phyloP scores from a whole-genome alignment of 2,888 invertebrate genomes.

The Malthinus seriepunctatus region DNA sequence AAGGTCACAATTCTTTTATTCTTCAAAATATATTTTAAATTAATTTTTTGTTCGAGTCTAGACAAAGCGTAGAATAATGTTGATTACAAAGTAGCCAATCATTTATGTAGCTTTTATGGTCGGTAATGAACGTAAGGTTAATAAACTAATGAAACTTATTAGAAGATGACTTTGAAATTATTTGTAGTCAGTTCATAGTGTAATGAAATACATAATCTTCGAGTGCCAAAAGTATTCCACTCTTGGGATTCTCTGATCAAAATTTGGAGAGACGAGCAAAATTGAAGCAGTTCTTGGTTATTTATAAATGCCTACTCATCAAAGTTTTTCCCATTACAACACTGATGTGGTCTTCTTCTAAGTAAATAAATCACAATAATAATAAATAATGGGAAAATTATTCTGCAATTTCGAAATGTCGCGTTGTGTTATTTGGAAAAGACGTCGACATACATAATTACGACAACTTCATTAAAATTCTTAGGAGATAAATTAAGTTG shows the following conservation, averaged over 20 bases:
- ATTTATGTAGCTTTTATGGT: slow-evolving; percentile 10
- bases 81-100: slow-evolving; percentile 8
- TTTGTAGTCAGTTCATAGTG: neutral
- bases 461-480: slow-evolving; percentile 1
- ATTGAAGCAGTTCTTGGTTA: too few relatives aligned
- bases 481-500: neutral
- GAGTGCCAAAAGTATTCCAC: too few relatives aligned
- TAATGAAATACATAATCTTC: too few relatives aligned
- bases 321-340: too few relatives aligned
- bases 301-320: too few relatives aligned
- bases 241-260: too few relatives aligned
- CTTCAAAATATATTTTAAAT: neutral
- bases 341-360: neutral
- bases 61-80: neutral
- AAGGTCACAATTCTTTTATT: neutral
- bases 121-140: slow-evolving; percentile 16
- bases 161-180: slow-evolving; percentile 15
- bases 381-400: too few relatives aligned
- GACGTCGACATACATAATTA: too few relatives aligned
- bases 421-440: too few relatives aligned
- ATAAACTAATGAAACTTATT: slow-evolving; percentile 19
- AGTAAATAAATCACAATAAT: too few relatives aligned
- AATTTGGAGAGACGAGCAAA: too few relatives aligned
- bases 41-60: neutral
- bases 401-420: too few relatives aligned